Evolutionary conservation across 2,888 invertebrate species (phyloP).

Genomic region (Philhelius pedissequus): DNA sequence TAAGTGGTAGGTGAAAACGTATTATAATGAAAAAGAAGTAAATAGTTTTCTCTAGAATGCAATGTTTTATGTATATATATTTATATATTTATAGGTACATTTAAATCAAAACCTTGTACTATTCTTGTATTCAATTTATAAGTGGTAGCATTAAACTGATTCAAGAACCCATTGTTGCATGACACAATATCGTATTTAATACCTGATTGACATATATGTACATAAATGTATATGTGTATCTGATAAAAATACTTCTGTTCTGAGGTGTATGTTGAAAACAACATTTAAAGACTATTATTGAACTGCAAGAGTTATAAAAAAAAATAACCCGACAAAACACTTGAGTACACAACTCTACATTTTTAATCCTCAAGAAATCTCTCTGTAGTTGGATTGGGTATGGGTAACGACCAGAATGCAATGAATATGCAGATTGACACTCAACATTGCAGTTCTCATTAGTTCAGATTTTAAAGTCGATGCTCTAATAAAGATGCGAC

Average conservation of each 20-base stretch:
- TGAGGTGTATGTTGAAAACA: neutral
- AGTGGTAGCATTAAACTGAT: neutral
- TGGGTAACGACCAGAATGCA: neutral
- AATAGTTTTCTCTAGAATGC: no score
- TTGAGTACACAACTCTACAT: neutral
- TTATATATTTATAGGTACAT: no score
- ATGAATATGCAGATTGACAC: neutral
- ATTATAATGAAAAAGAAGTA: no score
- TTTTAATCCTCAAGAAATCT: neutral
- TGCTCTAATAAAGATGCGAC: neutral
- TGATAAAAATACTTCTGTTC: neutral
- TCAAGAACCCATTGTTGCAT: neutral
- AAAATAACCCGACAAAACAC: neutral
- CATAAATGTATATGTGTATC: no score
- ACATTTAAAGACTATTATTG: neutral
- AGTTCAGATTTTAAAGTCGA: no score
- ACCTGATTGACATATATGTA: neutral
- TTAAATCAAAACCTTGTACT: no score
- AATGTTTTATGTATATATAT: no score
- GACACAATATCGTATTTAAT: neutral
- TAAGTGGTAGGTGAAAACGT: no score
- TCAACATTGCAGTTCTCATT: no score
- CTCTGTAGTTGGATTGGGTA: neutral
- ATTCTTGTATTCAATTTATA: no score
- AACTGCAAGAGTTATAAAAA: neutral